Evolutionary conservation across 2,797 vertebrate species (phyloP).

Genomic region (Lates japonicus): DNA sequence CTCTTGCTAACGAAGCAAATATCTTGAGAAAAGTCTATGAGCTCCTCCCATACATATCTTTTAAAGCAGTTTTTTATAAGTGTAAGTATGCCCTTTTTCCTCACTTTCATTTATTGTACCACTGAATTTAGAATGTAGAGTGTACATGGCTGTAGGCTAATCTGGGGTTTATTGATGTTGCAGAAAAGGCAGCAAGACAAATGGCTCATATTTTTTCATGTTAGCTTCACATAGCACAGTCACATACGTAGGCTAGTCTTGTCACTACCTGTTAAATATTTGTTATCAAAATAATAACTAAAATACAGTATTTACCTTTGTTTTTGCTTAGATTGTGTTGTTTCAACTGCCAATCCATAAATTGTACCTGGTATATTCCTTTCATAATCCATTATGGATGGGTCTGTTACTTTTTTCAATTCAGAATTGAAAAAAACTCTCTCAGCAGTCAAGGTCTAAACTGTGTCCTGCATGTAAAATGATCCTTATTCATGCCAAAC

Average conservation of each 20-base stretch:
- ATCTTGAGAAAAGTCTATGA: constrained; percentile 91
- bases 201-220: background rate
- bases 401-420: background rate
- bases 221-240: constrained; percentile 8
- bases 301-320: background rate
- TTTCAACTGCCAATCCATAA: background rate
- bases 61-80: constrained; percentile 96
- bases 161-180: background rate
- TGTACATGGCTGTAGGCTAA: constrained; percentile 1
- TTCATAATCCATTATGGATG: background rate
- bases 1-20: constrained; percentile 89
- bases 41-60: constrained; percentile 90
- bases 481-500: background rate
- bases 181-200: background rate
- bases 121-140: background rate
- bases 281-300: background rate
- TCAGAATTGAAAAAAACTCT: background rate
- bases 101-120: background rate
- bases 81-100: constrained; percentile 84
- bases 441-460: background rate
- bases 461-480: background rate
- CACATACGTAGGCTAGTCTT: background rate
- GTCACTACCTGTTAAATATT: constrained; percentile 7
- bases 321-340: background rate
- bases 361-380: background rate